These are phyloP conservation scores for Rhabdomys pumilio DNA, from an alignment of 2,797 vertebrate genomes.

Conservation along the genomic window DNA sequence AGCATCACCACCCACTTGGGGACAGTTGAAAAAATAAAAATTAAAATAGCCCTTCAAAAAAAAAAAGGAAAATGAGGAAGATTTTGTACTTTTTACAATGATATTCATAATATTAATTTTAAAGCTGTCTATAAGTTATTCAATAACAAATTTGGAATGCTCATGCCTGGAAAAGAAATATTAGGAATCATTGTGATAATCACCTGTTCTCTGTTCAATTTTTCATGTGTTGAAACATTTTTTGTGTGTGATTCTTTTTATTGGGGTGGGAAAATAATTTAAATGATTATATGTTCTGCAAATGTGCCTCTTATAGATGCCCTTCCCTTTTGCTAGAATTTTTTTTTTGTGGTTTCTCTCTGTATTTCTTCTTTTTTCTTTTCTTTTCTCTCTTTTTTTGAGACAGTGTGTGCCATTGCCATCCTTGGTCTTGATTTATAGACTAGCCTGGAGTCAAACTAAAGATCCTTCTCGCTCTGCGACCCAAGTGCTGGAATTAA, in stretches of 20 bases:
- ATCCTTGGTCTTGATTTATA: neutral
- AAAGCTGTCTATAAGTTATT: conserved; percentile 83
- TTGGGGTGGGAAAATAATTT: conserved; percentile 64
- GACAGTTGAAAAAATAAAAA: neutral
- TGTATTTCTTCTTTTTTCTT: no score
- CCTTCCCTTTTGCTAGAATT: neutral
- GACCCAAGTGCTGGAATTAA: neutral
- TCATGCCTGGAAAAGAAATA: conserved; percentile 64
- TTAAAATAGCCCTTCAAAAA: no score
- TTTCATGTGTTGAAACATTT: conserved; percentile 6
- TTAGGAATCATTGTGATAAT: conserved; percentile 61
- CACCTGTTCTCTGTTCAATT: conserved; percentile 56
- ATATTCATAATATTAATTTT: conserved; percentile 70
- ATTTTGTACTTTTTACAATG: conserved; percentile 67
- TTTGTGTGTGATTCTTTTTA: conserved; percentile 56
- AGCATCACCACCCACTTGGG: neutral
- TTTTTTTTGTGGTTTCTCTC: neutral
- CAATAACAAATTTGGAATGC: conserved; percentile 74
- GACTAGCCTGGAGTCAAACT: neutral
- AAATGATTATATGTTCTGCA: conserved; percentile 66
- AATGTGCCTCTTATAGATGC: neutral
- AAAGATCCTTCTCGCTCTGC: neutral
- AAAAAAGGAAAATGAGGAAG: neutral
- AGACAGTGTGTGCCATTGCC: neutral
- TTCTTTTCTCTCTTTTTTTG: neutral